phyloP scores from a whole-genome alignment of 2,888 invertebrate species.

The Copidosoma aretas region DNA sequence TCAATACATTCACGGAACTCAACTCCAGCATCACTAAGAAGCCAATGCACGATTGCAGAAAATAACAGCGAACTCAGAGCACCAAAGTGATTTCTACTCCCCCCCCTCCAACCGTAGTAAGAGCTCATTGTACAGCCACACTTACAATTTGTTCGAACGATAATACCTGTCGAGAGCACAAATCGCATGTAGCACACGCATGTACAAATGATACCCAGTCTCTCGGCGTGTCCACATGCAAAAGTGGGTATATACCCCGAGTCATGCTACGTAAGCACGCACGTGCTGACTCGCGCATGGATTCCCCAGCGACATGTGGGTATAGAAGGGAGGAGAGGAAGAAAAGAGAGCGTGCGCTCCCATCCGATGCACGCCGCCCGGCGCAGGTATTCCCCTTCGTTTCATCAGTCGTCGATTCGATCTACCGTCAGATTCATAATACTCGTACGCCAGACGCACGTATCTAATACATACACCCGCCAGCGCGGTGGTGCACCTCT shows the following conservation, averaged over 20 bases:
- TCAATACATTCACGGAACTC: too few species aligned
- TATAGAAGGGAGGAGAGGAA: too few species aligned
- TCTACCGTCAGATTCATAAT: conserved; percentile 32
- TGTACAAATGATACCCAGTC: neutral
- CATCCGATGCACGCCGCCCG: neutral
- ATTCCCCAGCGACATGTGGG: too few species aligned
- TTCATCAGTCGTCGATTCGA: conserved; percentile 24
- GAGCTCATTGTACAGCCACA: too few species aligned
- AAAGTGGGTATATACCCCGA: conserved; percentile 40
- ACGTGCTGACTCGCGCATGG: neutral
- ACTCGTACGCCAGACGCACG: neutral
- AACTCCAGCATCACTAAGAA: too few species aligned
- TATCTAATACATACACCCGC: too few species aligned
- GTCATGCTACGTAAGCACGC: conserved; percentile 54
- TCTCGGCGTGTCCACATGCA: neutral
- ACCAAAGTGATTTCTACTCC: too few species aligned
- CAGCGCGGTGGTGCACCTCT: too few species aligned
- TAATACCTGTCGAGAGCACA: conserved; percentile 4
- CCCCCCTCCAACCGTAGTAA: too few species aligned
- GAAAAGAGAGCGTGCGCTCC: conserved; percentile 14
- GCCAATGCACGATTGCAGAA: too few species aligned
- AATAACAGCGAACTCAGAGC: too few species aligned
- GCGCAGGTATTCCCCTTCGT: neutral
- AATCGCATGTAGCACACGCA: neutral
- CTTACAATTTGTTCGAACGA: conserved; percentile 15